Conservation (phyloP, 2,113 vertebrate genomes). For the Periophthalmus modestus region DNA sequence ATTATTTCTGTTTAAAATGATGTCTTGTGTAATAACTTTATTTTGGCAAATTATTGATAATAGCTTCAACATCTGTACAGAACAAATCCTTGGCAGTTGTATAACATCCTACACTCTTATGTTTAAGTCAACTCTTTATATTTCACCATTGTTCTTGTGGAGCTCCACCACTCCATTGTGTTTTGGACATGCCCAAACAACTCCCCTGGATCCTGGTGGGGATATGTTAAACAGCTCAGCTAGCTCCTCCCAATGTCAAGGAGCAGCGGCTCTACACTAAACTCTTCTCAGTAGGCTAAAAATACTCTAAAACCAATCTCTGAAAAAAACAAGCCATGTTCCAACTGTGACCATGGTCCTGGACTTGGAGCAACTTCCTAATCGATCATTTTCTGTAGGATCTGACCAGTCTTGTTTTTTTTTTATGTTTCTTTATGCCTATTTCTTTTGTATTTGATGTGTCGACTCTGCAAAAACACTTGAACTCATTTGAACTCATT, state of each 20-base stretch:
- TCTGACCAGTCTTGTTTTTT: too few species aligned
- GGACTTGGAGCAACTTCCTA: neutral
- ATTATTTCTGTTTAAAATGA: neutral
- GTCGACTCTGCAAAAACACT: neutral
- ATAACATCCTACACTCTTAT: neutral
- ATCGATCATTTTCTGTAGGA: neutral
- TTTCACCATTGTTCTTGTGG: neutral
- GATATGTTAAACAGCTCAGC: neutral
- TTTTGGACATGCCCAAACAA: neutral
- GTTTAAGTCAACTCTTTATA: neutral
- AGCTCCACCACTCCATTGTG: neutral
- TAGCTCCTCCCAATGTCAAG: neutral
- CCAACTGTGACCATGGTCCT: neutral
- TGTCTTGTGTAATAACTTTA: neutral
- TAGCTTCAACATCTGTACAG: neutral
- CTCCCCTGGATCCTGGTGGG: neutral
- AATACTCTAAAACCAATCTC: neutral
- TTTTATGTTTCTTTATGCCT: too few species aligned
- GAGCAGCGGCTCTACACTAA: neutral
- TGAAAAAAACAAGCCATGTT: neutral
- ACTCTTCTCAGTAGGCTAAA: neutral
- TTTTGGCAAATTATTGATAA: neutral
- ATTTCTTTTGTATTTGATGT: neutral
- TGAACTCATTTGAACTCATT: neutral
- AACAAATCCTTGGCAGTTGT: neutral